Evolutionary conservation across 2,888 invertebrate genomes (phyloP), one percentile per base, ranked within the genome.

Genomic region (Synergus laeviventris): DNA sequence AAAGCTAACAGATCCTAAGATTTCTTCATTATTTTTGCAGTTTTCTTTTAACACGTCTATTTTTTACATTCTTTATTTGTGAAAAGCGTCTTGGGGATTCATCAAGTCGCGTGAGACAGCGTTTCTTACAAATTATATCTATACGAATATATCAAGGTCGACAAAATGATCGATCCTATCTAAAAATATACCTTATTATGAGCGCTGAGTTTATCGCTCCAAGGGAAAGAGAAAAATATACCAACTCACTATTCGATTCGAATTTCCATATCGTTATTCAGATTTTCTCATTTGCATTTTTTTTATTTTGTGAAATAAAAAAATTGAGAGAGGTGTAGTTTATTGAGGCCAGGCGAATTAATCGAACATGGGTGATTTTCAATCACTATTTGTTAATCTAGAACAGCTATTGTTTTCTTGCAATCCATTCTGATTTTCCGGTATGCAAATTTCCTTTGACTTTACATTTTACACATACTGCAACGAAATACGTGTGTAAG

Each of bases 281-380:
- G 42, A 42, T 73, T 73, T 62, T 66, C 59, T 75, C 64, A 62
- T 54, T 38, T n/a, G n/a, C n/a, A n/a, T n/a, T 75, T 11, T 61
- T 39, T 61, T 16, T n/a, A 38, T 75, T 31, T 16, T 18, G 42
- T 16, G n/a, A 24, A 64, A 62, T 9, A 75, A 42, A 62, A 14
- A 12, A 45, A 59, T 11, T 36, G 14, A 59, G 36, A 38, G 16
- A 38, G 9, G 5, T 54, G 21, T 56, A 56, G 2, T 56, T 56
- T 21, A 56, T 56, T 56, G 18, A 56, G 56, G 56, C 21, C 56
- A 56, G n/a, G 11, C 11, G 12, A 56, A 56, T 56, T n/a, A 49
- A 49, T 49, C 45, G 45, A 49, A 49, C 45, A 49, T 7, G n/a
- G 1, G 45, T 49, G 45, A 49, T 49, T 49, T 49, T 49, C 45